Base-by-base conservation (phyloP, 2,797 vertebrate genomes). In the Arnoldichthys spilopterus region DNA sequence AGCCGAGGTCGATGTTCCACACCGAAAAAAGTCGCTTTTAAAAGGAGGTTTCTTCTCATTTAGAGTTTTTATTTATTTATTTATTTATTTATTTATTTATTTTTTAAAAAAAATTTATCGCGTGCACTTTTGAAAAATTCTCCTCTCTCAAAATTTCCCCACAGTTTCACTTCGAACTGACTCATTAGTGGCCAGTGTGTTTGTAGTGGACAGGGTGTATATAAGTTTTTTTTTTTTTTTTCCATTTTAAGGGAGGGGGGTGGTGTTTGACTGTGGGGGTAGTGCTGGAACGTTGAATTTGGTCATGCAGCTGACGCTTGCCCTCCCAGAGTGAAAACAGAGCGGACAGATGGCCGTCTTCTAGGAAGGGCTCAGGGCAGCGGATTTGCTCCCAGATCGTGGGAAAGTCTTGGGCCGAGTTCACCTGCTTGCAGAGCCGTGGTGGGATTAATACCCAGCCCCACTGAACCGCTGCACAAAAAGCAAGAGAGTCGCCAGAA, bases 1-100 rank as follows among this genome's bases (percentile, higher is more conserved):
- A 93, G 93, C 93, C 95, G 93, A 94, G 95, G 95, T 96, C 95
- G 96, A 92, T 86, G 86, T 90, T 92, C 92, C 11, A 4, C 9
- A 9, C 91, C 90, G 79, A 37, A 13, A 89, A 87, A 89, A 90
- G 89, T 86, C 86, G 22, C n/a, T 20, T 1, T 12, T 49, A 18
- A 15, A 18, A 49, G 47, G 4, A 45, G 16, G 43, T 72, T 53
- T 91, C 93, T 95, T 96, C 92, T 95, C 11, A 3, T 47, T 47
- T 47, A 13, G 43, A 47, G 11, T 91, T 87, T 81, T 72, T 89
- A 83, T 78, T 71, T 89, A 91, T 86, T 89, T 90, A 94, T 90
- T 84, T 83, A 20, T 63, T 20, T 45, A 13, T 64, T 76, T 40
- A 9, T 20, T 66, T 20, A 37, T 9, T 20, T 6, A 40, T 11